Evolutionary conservation across 1,140 invertebrate species (phyloP), one percentile per base, ranked within the genome.

Genomic region (Oreohelix idahoensis): DNA sequence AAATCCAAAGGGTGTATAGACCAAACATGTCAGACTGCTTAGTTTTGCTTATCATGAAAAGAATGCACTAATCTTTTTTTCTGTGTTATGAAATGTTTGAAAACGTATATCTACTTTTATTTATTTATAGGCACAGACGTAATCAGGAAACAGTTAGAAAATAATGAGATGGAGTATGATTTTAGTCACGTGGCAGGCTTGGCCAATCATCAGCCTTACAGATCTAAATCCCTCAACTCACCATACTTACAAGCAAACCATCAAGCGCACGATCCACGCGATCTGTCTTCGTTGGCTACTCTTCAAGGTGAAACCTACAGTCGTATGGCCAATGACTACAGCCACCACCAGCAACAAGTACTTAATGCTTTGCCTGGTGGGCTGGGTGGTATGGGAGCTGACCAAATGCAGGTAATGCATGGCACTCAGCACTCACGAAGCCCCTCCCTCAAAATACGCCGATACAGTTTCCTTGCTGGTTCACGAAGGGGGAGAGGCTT

Each of bases 401-500:
- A 63, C 1, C 75, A 66, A 23, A 39, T 20, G n/a, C 75, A 78
- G 39, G 76, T 23, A 23, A 13, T 75, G 74, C 45, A 79, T 49
- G 58, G 83, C 75, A 87, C 74, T 38, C 86, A 85, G 38, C 89
- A 88, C 81, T 86, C 84, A 81, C 87, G 88, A 35, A 89, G 87
- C 84, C 87, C 89, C 35, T 88, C 87, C 63, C 85, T 89, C 89
- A 84, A 91, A 88, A 84, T 91, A 70, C 84, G 89, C 81, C 84
- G 91, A 20, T 90, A 89, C 74, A 91, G 90, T 81, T 90, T 91
- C 90, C 92, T 87, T 88, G 92, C 85, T 89, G 94, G 92, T 81
- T 90, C 87, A 39, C 86, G 88, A 69, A 85, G 88, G 79, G 88
- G 89, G 36, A 84, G 89, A 36, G 89, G 89, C 71, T 90, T 90